These are phyloP conservation scores for Apolygus lucorum DNA, from an alignment of 1,140 invertebrate genomes.

Conservation along the genomic window DNA sequence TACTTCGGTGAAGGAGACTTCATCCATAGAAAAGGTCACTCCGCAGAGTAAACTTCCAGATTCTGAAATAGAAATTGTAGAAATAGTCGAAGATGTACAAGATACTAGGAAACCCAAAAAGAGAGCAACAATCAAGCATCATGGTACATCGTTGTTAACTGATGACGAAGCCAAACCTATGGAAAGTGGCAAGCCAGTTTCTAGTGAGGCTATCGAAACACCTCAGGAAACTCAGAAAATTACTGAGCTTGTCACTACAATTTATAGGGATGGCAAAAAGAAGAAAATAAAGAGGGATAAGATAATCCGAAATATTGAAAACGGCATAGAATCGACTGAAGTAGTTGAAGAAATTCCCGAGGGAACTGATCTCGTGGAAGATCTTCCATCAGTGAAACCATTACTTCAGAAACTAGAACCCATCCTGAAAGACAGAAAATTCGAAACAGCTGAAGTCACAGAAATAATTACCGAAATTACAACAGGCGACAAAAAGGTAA, in stretches of 20 bases:
- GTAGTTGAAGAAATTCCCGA: conserved; percentile 31
- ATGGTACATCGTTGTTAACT: no score
- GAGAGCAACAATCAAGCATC: no score
- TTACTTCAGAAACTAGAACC: background rate
- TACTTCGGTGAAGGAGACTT: background rate
- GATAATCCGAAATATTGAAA: background rate
- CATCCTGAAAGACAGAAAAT: background rate
- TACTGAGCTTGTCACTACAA: no score
- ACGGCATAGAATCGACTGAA: conserved; percentile 33
- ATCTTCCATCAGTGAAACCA: background rate
- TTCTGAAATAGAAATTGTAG: conserved; percentile 26
- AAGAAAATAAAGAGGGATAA: conserved; percentile 5
- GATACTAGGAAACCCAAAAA: background rate
- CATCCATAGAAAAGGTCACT: background rate
- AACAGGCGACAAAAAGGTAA: background rate
- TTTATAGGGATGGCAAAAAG: background rate
- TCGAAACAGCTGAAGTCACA: background rate
- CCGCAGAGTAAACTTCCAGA: no score
- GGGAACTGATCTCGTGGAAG: conserved; percentile 21
- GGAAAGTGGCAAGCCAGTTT: no score
- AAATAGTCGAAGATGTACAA: background rate
- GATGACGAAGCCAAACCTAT: no score
- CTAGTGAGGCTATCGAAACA: no score
- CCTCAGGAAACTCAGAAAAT: no score
- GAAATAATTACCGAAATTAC: background rate